phyloP scores from a whole-genome alignment of 2,888 invertebrate species.

The Campopleginae sp. region DNA sequence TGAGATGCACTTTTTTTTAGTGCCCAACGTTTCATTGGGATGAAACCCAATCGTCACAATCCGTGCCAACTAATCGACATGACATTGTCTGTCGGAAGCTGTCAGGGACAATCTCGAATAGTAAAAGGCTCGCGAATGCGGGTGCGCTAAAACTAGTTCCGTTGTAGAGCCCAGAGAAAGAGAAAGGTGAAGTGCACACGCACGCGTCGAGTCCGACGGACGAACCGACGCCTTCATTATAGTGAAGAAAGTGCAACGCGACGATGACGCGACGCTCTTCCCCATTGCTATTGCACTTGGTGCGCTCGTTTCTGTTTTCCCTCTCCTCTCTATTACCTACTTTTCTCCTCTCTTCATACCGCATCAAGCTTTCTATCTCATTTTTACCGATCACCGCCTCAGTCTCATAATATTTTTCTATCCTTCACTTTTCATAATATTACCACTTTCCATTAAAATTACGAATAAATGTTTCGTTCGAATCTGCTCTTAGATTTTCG shows the following conservation, averaged over 20 bases:
- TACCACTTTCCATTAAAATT: not conserved
- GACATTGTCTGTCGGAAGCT: constrained; percentile 73
- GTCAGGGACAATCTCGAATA: constrained; percentile 69
- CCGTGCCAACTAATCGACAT: constrained; percentile 57
- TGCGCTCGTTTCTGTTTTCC: constrained; percentile 37
- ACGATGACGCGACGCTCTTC: constrained; percentile 72
- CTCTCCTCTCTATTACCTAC: constrained; percentile 62
- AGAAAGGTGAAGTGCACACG: constrained; percentile 80
- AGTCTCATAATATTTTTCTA: not conserved
- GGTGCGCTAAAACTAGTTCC: constrained; percentile 1
- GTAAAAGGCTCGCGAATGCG: constrained; percentile 39
- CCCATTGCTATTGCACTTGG: constrained; percentile 43
- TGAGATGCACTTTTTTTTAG: not conserved
- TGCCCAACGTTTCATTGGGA: too few species aligned
- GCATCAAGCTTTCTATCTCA: not conserved
- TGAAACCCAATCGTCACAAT: constrained; percentile 43
- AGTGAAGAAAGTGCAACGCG: constrained; percentile 81
- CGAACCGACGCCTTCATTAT: constrained; percentile 48
- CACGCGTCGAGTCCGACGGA: constrained; percentile 72
- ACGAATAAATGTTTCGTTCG: not conserved
- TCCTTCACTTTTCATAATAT: not conserved
- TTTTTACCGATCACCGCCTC: constrained; percentile 21
- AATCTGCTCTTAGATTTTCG: not conserved
- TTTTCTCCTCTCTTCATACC: constrained; percentile 27
- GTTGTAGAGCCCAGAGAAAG: constrained; percentile 73